These are phyloP conservation scores for Cyprinodon brontotheroides DNA, from an alignment of 2,113 vertebrate genomes.

Conservation along the genomic window DNA sequence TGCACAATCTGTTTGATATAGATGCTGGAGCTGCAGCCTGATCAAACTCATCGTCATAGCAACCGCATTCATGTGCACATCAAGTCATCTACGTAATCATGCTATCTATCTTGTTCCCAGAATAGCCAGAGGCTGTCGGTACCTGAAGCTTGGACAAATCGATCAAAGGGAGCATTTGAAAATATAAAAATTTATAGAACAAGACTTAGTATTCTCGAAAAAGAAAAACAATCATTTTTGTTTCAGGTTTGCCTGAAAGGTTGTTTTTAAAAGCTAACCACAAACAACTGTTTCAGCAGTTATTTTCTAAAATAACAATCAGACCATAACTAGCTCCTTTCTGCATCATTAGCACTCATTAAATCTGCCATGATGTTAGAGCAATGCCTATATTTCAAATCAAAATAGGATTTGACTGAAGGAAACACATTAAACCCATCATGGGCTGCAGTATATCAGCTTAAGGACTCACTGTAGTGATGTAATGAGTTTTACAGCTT, in stretches of 20 bases:
- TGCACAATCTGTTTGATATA: conserved; percentile 29
- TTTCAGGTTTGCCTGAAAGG: conserved; percentile 10
- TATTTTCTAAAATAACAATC: conserved; percentile 29
- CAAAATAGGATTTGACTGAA: conserved; percentile 26
- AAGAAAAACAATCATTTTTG: background rate
- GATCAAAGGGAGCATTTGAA: conserved; percentile 31
- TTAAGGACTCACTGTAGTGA: conserved; percentile 29
- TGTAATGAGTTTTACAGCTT: conserved; percentile 70
- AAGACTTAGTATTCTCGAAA: background rate
- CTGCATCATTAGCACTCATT: conserved; percentile 35
- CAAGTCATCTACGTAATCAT: conserved; percentile 51
- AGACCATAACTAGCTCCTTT: conserved; percentile 16
- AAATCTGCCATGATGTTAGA: conserved; percentile 36
- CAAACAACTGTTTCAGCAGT: conserved; percentile 13
- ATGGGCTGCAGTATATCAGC: conserved; percentile 15
- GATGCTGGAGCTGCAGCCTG: conserved; percentile 32
- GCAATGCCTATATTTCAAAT: conserved; percentile 29
- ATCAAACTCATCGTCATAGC: conserved; percentile 57
- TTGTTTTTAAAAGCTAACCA: conserved; percentile 15
- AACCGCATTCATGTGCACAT: conserved; percentile 50
- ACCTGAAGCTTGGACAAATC: conserved; percentile 45
- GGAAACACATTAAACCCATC: conserved; percentile 40
- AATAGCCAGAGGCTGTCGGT: conserved; percentile 55
- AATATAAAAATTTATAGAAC: conserved; percentile 9
- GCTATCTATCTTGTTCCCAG: conserved; percentile 58